Evolutionary conservation across 2,797 vertebrate species (phyloP), one percentile per base, ranked within the genome.

Genomic region (Anguilla anguilla): DNA sequence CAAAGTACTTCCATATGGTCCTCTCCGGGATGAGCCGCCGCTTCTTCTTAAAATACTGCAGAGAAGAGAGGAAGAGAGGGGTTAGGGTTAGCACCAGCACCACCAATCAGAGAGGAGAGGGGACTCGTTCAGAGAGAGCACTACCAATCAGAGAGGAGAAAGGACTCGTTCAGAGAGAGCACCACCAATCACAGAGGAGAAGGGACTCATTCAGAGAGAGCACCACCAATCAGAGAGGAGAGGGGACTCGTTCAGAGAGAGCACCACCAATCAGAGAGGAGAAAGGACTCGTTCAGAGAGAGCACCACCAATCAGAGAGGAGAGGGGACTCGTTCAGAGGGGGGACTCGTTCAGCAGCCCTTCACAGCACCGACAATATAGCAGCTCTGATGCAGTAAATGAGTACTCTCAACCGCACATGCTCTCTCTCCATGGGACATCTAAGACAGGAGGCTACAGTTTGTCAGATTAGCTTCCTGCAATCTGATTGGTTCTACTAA

Each of bases 1-100:
- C 96, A 51, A 97, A 97, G 91, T 97, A 97, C 92, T 97, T 97
- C 97, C 97, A 97, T 91, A 97, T 96, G 0, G 97, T 97, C 92
- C 96, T 93, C 94, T 97, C 97, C 0, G 97, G 97, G 92, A 97
- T 97, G 92, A 97, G 95, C 89, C 97, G 95, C 92, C 96, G 96
- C 94, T 97, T 97, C 94, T 97, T 97, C 91, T 97, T 97, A 93
- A 97, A 97, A 93, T 97, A 97, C 97, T 97, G 94, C 0, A 64
- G 89, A 57, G 88, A 90, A 22, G n/a, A 57, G 4, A 43, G 39
- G 39, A 43, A 43, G 39, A 43, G 39, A 43, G 39, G 43, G 39
- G 39, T 4, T 43, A 43, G 39, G 39, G 39, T 43, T 43, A 43
- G 3, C 39, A 43, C 39, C 39, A 43, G 39, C 39, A 43, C 39